These are phyloP conservation scores for Triops cancriformis DNA, from an alignment of 1,140 invertebrate genomes.

Conservation along the genomic window DNA sequence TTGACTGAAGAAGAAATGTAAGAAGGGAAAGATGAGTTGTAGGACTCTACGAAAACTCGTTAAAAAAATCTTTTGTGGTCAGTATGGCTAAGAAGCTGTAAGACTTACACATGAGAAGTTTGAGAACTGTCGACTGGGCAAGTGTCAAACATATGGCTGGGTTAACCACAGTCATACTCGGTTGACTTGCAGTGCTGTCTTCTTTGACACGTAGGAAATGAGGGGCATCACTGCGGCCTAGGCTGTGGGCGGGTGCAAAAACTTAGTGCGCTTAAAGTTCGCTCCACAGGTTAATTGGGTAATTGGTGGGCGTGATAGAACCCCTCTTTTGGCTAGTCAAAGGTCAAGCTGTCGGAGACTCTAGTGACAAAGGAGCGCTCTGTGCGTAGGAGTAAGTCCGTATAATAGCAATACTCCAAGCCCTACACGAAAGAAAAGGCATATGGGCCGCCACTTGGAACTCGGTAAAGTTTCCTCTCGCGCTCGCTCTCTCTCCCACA, in stretches of 20 bases:
- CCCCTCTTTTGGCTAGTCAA: background rate
- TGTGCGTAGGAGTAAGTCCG: background rate
- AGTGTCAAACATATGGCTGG: background rate
- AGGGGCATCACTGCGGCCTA: background rate
- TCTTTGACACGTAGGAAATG: background rate
- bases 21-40: background rate
- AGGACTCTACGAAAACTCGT: background rate
- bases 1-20: too few relatives aligned
- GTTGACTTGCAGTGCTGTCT: background rate
- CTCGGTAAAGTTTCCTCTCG: background rate
- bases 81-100: background rate
- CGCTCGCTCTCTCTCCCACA: background rate
- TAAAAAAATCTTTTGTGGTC: background rate
- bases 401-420: background rate
- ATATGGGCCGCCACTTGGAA: background rate
- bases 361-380: constrained; percentile 4
- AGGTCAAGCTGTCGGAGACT: background rate
- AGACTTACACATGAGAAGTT: background rate
- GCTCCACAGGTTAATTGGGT: constrained; percentile 8
- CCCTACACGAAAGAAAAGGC: background rate
- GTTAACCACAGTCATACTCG: background rate
- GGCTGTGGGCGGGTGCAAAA: background rate
- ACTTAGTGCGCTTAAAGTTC: background rate
- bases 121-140: background rate
- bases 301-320: constrained; percentile 13